Percentiles rank a stretch among this genome's conserved stretches.
These are phyloP conservation scores for Lucinisca nassula DNA, from an alignment of 2,888 invertebrate genomes.

Conservation along the genomic window DNA sequence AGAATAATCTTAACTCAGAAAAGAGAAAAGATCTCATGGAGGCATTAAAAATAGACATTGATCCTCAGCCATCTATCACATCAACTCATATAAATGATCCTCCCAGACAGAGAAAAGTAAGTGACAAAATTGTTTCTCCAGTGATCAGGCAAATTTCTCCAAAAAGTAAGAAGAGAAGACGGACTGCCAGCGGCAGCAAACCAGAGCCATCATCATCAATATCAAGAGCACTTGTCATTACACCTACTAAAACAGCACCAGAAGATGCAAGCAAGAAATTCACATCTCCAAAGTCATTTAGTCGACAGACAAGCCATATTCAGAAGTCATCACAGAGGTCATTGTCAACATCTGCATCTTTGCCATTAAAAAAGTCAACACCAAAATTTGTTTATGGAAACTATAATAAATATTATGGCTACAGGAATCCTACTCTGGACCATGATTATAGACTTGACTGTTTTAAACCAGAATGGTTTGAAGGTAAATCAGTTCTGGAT, in stretches of 20 bases:
- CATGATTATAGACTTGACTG: constrained; percentile 94
- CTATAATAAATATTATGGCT: constrained; percentile 98
- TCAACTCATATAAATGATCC: constrained; percentile 52
- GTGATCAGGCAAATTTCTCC: constrained; percentile 82
- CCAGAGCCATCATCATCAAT: constrained; percentile 63
- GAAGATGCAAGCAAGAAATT: constrained; percentile 50
- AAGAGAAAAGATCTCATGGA: constrained; percentile 77
- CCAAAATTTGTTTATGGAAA: constrained; percentile 97
- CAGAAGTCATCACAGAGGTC: constrained; percentile 30
- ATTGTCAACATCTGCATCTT: constrained; percentile 34
- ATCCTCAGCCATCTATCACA: constrained; percentile 48
- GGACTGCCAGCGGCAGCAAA: constrained; percentile 77
- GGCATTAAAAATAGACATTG: constrained; percentile 78
- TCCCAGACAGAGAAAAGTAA: constrained; percentile 44
- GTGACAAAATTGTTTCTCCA: constrained; percentile 83
- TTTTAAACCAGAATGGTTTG: constrained; percentile 95
- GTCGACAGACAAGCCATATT: constrained; percentile 57
- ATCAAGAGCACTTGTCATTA: constrained; percentile 63
- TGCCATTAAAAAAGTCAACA: constrained; percentile 84
- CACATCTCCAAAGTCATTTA: constrained; percentile 68
- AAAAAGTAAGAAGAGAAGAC: constrained; percentile 76
- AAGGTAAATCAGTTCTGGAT: constrained; percentile 96
- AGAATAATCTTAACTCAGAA: constrained; percentile 56
- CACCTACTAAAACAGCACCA: constrained; percentile 55
- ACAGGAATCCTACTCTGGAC: constrained; percentile 94